Evolutionary conservation across 2,797 vertebrate species (phyloP).

Genomic region (Tokudaia muenninki): DNA sequence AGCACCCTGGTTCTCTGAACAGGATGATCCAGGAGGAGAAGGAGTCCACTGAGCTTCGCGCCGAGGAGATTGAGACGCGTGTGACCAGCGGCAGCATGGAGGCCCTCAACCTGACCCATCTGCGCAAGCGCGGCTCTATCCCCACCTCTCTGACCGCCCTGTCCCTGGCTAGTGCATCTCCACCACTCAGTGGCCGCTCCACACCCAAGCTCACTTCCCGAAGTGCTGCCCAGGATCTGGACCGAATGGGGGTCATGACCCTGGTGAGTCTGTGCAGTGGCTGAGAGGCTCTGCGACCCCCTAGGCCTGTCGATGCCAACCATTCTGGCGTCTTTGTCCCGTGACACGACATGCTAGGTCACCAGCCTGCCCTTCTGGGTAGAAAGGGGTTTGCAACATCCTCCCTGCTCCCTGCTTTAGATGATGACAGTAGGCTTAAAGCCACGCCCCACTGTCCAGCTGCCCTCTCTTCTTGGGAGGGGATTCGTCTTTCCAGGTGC

Average conservation of each 20-base stretch:
- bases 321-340: neutral
- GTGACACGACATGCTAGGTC: neutral
- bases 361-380: neutral
- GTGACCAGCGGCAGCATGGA: constrained; percentile 98
- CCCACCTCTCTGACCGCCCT: constrained; percentile 96
- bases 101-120: constrained; percentile 94
- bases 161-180: constrained; percentile 94
- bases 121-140: constrained; percentile 93
- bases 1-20: neutral
- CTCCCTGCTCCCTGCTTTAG: neutral
- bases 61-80: constrained; percentile 95
- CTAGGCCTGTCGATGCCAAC: neutral
- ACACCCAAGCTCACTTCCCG: constrained; percentile 94
- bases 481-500: neutral
- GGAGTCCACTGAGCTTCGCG: constrained; percentile 95
- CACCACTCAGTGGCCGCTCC: constrained; percentile 94
- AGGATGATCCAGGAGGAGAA: constrained; percentile 99
- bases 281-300: no score
- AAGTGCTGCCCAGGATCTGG: constrained; percentile 94
- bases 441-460: neutral
- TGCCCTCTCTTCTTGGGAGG: neutral
- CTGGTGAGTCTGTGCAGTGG: constrained; percentile 90
- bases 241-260: constrained; percentile 95
- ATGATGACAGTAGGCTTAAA: neutral
- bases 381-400: neutral